Evolutionary conservation across 2,888 invertebrate genomes (phyloP).

Genomic region (Tetragnatha montana): DNA sequence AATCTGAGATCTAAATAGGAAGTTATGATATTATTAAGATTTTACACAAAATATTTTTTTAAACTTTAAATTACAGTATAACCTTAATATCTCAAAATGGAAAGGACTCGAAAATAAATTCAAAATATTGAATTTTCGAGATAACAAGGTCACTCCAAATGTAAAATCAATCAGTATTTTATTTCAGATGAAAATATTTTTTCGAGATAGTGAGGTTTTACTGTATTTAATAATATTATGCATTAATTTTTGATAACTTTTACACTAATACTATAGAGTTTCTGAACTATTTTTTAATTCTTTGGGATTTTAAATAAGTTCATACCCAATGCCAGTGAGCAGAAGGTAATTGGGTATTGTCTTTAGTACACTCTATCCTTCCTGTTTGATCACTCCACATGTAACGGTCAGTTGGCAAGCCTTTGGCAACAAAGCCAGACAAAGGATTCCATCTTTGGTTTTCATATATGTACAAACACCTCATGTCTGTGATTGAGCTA

Average conservation of each 20-base stretch:
- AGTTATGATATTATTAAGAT: no score
- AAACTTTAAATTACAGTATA: neutral
- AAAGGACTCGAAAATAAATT: no score
- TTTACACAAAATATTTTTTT: no score
- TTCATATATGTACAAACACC: conserved; percentile 92
- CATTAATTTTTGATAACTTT: neutral
- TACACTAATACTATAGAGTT: neutral
- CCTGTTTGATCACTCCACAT: conserved; percentile 95
- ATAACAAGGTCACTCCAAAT: no score
- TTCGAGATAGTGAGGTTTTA: neutral
- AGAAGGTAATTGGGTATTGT: conserved; percentile 89
- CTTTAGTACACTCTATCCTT: conserved; percentile 87
- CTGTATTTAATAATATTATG: neutral
- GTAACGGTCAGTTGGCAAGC: conserved; percentile 85
- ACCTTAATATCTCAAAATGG: no score
- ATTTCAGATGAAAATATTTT: neutral
- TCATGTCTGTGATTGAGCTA: conserved; percentile 88
- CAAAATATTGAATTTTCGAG: no score
- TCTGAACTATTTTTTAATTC: neutral
- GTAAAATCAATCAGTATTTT: no score
- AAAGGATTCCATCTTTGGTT: conserved; percentile 96
- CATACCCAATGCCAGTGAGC: conserved; percentile 92
- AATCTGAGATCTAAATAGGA: conserved; percentile 83
- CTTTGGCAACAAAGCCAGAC: conserved; percentile 89
- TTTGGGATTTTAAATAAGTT: neutral